phyloP scores from a whole-genome alignment of 2,113 vertebrate genomes.

The Sylvicapra grimmia region DNA sequence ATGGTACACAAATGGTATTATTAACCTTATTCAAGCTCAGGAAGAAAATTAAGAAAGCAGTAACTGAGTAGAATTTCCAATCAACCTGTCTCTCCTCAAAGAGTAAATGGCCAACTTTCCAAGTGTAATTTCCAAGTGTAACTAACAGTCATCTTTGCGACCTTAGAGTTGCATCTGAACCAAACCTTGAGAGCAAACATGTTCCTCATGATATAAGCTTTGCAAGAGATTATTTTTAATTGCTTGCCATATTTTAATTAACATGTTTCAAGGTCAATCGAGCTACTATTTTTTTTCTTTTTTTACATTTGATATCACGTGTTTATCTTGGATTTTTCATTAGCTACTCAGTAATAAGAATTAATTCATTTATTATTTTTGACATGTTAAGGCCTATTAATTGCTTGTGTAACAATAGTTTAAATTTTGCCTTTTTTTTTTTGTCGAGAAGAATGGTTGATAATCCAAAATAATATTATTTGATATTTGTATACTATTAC shows the following conservation, averaged over 20 bases:
- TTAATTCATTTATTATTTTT: not conserved
- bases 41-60: slow-evolving; percentile 51
- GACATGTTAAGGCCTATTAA: not conserved
- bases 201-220: not conserved
- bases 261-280: not conserved
- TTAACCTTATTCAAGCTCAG: slow-evolving; percentile 22
- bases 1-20: slow-evolving; percentile 42
- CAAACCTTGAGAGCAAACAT: not conserved
- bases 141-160: not conserved
- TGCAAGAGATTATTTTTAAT: not conserved
- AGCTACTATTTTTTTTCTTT: not conserved
- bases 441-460: not conserved
- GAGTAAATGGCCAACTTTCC: slow-evolving; percentile 27
- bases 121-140: not conserved
- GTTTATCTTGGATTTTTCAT: not conserved
- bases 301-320: not conserved
- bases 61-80: slow-evolving; percentile 56
- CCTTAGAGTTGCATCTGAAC: not conserved
- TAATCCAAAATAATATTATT: slow-evolving; percentile 34
- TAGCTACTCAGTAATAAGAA: not conserved
- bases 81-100: slow-evolving; percentile 8
- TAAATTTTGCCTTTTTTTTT: not conserved
- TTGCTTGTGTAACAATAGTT: not conserved
- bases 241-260: not conserved
- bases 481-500: slow-evolving; percentile 23